Conservation (phyloP, 2,888 invertebrate species). For the Silvanus unidentatus region DNA sequence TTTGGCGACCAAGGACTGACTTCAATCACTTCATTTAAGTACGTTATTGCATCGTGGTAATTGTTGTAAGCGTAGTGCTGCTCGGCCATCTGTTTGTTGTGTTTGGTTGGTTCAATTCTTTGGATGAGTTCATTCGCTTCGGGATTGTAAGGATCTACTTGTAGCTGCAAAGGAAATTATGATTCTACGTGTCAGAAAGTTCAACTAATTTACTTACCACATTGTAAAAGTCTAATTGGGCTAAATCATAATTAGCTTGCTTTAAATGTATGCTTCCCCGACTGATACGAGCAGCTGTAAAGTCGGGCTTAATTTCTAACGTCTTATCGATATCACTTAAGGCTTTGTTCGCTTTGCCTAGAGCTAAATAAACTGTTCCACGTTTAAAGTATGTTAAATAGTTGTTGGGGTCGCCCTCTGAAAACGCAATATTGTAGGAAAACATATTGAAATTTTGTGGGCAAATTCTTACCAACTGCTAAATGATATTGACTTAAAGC, state of each 20-base stretch:
- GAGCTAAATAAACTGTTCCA: slow-evolving; percentile 91
- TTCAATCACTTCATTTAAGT: slow-evolving; percentile 66
- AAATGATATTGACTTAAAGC: slow-evolving; percentile 96
- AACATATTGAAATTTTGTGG: not conserved
- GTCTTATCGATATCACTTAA: slow-evolving; percentile 90
- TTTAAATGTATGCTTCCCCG: slow-evolving; percentile 84
- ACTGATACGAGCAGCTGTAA: slow-evolving; percentile 75
- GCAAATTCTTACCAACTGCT: slow-evolving; percentile 74
- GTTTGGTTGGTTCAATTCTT: slow-evolving; percentile 58
- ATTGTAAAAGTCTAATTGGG: slow-evolving; percentile 73
- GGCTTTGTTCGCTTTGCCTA: slow-evolving; percentile 94
- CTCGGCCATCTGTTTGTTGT: slow-evolving; percentile 60
- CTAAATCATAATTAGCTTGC: slow-evolving; percentile 75
- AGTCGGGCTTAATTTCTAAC: slow-evolving; percentile 90
- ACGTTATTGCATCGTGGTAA: slow-evolving; percentile 55
- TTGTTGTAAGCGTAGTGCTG: slow-evolving; percentile 55
- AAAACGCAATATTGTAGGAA: slow-evolving; percentile 26
- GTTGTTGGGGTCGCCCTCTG: slow-evolving; percentile 93
- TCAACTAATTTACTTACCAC: slow-evolving; percentile 62
- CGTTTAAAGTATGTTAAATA: slow-evolving; percentile 94
- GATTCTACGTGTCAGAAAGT: too few relatives aligned
- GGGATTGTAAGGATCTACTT: slow-evolving; percentile 67
- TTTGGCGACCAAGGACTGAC: slow-evolving; percentile 84
- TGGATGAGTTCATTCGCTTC: slow-evolving; percentile 69
- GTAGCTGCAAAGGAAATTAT: slow-evolving; percentile 47